Evolutionary conservation across 2,888 invertebrate genomes (phyloP), one percentile per base, ranked within the genome.

Genomic region (Drosophila kambysellisi): DNA sequence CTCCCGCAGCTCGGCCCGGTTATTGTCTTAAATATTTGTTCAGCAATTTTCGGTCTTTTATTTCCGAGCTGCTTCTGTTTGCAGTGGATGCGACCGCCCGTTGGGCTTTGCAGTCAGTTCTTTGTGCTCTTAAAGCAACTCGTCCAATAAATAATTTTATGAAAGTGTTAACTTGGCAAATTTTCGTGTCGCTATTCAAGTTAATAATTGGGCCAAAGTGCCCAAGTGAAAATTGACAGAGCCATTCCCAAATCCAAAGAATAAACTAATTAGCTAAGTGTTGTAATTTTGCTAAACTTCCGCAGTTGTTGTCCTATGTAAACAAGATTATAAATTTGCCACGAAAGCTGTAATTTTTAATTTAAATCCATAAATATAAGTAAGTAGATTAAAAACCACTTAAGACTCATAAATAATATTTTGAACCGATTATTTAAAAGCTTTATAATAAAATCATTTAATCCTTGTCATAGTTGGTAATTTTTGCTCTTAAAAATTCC

Each of bases 141-240:
- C 64, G 72, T 30, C 82, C 80, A 76, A 87, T 88, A 82, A 88
- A 87, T 87, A 79, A 78, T 85, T 88, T 89, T 84, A 89, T 89
- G 88, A 82, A 82, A 87, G 88, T 89, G 88, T 89, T 87, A 89
- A 87, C 77, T 82, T 73, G 77, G 74, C 85, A 72, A 87, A 79
- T 85, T 76, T 83, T 71, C 70, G 32, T 74, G 72, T 68, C 39
- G 53, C 60, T 56, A 56, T 51, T 70, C 61, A 57, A 60, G 62
- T 79, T 83, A 79, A 78, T 79, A 85, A 74, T 74, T 76, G 54
- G 67, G 68, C 39, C 69, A 74, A 32, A 54, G 43, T 35, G 29
- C 39, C 52, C 30, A n/a, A 30, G 25, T n/a, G 48, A 66, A 54
- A 70, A 53, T 70, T 46, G 37, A 74, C 61, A 43, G 46, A 41